Percentiles rank a stretch among this genome's conserved stretches.
These are phyloP conservation scores for Lucinisca nassula DNA, from an alignment of 2,888 invertebrate species.

Conservation along the genomic window DNA sequence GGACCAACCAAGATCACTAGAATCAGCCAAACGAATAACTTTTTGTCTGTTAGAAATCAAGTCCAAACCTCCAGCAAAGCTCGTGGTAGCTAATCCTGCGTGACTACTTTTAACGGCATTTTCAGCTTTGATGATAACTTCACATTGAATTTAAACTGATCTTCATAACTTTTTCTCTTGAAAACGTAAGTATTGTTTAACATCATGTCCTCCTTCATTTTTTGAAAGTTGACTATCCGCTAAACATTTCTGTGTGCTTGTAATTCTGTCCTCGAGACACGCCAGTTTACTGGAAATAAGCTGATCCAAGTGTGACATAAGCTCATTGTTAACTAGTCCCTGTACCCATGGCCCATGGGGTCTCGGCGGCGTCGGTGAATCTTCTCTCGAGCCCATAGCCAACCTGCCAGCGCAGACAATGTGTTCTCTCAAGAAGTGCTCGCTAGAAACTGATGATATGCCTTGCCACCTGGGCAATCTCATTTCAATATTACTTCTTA, in stretches of 20 bases:
- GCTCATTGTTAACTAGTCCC: neutral
- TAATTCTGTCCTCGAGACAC: neutral
- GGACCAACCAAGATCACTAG: conserved; percentile 30
- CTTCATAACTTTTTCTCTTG: neutral
- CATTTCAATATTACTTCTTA: too few relatives aligned
- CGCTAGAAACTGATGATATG: too few relatives aligned
- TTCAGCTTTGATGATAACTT: neutral
- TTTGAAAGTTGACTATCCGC: neutral
- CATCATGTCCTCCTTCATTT: neutral
- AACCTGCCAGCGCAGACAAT: too few relatives aligned
- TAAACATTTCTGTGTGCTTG: neutral
- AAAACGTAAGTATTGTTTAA: neutral
- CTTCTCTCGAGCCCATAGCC: neutral
- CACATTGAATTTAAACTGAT: neutral
- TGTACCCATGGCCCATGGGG: neutral
- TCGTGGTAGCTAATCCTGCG: neutral
- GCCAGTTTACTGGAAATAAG: neutral
- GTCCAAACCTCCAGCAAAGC: neutral
- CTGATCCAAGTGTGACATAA: neutral
- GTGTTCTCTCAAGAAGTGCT: too few relatives aligned
- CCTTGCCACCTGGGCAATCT: too few relatives aligned
- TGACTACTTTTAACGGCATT: neutral
- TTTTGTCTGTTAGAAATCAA: conserved; percentile 28
- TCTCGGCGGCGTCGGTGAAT: too few relatives aligned
- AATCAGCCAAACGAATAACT: conserved; percentile 22